phyloP scores from a whole-genome alignment of 2,113 vertebrate species.

The Thryonomys swinderianus region DNA sequence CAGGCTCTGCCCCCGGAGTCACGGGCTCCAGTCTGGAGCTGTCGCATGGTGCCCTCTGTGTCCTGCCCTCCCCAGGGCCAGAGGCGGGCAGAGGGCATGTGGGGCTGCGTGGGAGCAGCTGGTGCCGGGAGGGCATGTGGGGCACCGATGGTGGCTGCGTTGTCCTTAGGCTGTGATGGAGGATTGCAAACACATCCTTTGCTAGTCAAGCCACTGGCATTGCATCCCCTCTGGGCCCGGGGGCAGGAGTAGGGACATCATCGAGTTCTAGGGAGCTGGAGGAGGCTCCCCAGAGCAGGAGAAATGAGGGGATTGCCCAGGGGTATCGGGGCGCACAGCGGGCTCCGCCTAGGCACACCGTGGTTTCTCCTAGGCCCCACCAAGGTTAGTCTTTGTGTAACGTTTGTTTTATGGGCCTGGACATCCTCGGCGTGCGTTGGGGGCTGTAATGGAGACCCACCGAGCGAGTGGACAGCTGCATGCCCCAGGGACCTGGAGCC shows the following conservation, averaged over 20 bases:
- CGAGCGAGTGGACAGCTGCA: neutral
- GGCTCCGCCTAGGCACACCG: neutral
- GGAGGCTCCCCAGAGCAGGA: neutral
- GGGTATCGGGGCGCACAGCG: neutral
- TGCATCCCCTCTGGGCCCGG: too few species aligned
- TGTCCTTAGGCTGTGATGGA: neutral
- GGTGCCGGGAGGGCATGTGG: accelerated
- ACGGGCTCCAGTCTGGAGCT: neutral
- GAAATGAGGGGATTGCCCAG: neutral
- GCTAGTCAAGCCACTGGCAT: neutral
- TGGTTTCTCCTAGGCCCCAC: neutral
- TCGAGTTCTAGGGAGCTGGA: neutral
- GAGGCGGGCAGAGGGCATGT: neutral
- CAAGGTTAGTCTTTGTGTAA: neutral
- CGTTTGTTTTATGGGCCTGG: neutral
- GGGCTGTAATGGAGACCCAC: neutral
- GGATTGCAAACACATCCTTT: neutral
- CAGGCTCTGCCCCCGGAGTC: neutral
- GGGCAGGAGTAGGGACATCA: neutral
- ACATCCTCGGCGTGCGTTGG: neutral
- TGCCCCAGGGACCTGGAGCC: neutral
- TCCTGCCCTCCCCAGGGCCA: neutral
- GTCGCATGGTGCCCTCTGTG: neutral
- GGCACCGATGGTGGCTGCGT: neutral
- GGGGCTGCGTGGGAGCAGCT: neutral